Percentiles rank a stretch among this genome's conserved stretches.
Evolutionary conservation across 2,888 invertebrate species (phyloP).

Genomic region (Argynnis bischoffii): DNA sequence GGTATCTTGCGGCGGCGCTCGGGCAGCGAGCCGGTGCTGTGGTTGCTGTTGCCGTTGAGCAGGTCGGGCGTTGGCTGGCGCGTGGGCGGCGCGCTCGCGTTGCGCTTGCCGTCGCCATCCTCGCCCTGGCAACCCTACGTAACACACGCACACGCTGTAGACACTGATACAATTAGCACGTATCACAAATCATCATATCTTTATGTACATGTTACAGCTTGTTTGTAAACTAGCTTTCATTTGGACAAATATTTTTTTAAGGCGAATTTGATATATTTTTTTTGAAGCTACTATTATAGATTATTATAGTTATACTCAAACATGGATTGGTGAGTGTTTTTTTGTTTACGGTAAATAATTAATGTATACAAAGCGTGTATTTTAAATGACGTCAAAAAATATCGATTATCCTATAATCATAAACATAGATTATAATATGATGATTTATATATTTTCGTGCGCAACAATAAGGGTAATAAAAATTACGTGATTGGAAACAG

Average conservation of each 20-base stretch:
- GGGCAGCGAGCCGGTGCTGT: slow-evolving; percentile 73
- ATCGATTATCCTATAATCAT: neutral
- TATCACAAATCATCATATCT: slow-evolving; percentile 22
- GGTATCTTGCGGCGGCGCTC: slow-evolving; percentile 73
- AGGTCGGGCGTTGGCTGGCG: slow-evolving; percentile 74
- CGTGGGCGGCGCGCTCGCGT: slow-evolving; percentile 75
- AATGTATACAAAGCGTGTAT: too few relatives aligned
- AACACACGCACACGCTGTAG: slow-evolving; percentile 8
- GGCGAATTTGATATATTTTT: neutral
- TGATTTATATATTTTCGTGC: slow-evolving; percentile 29
- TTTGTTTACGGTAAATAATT: too few relatives aligned
- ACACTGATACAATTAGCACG: slow-evolving; percentile 1
- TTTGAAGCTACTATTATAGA: too few relatives aligned
- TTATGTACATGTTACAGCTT: slow-evolving; percentile 9
- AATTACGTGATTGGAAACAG: slow-evolving; percentile 72
- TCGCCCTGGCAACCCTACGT: slow-evolving; percentile 54
- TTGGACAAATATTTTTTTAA: neutral
- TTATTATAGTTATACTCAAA: too few relatives aligned
- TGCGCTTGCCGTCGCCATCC: slow-evolving; percentile 68
- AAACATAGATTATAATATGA: slow-evolving; percentile 13
- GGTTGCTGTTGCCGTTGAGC: slow-evolving; percentile 77
- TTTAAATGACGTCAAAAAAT: too few relatives aligned
- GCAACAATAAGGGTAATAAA: slow-evolving; percentile 42
- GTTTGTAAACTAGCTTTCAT: neutral
- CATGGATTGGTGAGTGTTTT: too few relatives aligned